Base-by-base conservation (phyloP, 2,113 vertebrate species). In the Pachyramphus minor region DNA sequence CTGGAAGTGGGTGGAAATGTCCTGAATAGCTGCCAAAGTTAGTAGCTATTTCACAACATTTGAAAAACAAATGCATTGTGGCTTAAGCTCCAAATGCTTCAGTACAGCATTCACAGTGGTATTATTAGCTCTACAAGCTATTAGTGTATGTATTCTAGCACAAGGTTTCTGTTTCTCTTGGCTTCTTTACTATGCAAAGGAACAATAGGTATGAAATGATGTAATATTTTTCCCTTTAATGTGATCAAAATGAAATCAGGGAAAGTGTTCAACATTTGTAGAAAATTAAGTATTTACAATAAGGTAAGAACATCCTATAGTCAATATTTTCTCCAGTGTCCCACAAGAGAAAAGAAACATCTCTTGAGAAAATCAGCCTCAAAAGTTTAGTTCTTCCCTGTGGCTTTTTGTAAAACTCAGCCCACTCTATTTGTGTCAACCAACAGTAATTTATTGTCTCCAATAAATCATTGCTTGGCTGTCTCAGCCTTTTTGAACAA, bases 31-130 rank as follows among this genome's bases (percentile, higher is more conserved):
- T 97, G 96, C 96, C 96, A 97, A 93, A 97, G 88, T 96, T 95
- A 95, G 95, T 75, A 96, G 96, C 92, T 96, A 97, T 97, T 96
- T 96, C 96, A 97, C 96, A 97, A 96, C 96, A 96, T 97, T 96
- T 96, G 83, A 94, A 95, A 96, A 96, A 96, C 86, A 96, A 96
- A 96, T 62, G 88, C 76, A 22, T 92, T 96, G 86, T 93, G 86
- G 88, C 69, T 96, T 23, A 2, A 87, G 96, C 66, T 90, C 77
- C 90, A 76, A 96, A 93, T 94, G 86, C 90, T 94, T 94, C 85
- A 79, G 90, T 60, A 82, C 69, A 79, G 89, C 92, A 55, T 93
- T 97, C 88, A 93, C 20, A n/a, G 60, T 33, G 80, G 84, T 97
- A 94, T 96, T 97, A 96, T 95, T 96, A 96, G 96, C 80, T 91